Percentiles rank a stretch among this genome's conserved stretches.
Evolutionary conservation across 2,113 vertebrate species (phyloP).

Genomic region (Hiodon tergisus): DNA sequence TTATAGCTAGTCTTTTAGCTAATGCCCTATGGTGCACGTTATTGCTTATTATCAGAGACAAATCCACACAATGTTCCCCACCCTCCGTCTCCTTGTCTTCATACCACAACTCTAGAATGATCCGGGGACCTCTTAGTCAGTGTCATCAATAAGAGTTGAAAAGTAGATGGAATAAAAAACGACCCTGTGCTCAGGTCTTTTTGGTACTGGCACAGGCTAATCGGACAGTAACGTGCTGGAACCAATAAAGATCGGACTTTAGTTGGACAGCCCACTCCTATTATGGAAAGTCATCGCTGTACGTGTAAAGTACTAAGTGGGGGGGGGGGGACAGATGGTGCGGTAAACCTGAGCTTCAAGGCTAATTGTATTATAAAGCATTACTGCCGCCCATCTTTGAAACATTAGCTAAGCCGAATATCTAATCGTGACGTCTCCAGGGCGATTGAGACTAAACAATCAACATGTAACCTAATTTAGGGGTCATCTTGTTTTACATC

Average conservation of each 20-base stretch:
- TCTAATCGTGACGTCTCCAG: constrained; percentile 17
- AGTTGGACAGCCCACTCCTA: background rate
- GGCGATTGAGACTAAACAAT: constrained; percentile 7
- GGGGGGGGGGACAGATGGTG: constrained; percentile 2
- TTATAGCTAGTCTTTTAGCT: no score
- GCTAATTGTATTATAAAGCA: constrained; percentile 25
- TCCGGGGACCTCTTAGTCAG: no score
- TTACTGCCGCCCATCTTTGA: constrained; percentile 21
- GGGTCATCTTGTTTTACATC: constrained; percentile 6
- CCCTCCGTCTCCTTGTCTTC: no score
- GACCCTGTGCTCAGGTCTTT: no score
- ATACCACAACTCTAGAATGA: no score
- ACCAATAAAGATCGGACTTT: background rate
- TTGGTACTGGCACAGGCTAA: background rate
- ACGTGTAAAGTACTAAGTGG: background rate
- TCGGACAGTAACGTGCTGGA: background rate
- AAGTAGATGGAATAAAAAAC: no score
- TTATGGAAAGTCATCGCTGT: background rate
- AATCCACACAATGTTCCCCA: no score
- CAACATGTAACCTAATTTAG: constrained; percentile 6
- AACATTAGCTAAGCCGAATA: constrained; percentile 22
- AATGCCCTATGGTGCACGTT: no score
- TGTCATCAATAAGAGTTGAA: no score
- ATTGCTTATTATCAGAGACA: no score
- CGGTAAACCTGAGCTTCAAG: constrained; percentile 8